Conservation (phyloP, 2,888 invertebrate species). For the Willowsia nigromaculata region DNA sequence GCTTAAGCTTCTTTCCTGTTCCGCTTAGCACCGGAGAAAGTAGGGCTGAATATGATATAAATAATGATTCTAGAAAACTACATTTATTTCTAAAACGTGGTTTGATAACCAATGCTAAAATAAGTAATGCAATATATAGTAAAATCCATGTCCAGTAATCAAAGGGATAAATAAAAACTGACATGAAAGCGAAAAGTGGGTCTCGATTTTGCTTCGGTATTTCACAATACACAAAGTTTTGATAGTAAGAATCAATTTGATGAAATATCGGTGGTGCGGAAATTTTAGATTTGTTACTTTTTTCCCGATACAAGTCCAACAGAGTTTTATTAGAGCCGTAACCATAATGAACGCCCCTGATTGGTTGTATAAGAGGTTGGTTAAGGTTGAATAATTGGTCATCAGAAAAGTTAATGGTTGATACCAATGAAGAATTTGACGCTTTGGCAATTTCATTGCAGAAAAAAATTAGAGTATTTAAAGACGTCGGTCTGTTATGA, state of each 20-base stretch:
- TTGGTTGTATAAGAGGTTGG: background rate
- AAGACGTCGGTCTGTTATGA: background rate
- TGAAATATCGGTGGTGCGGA: too few species aligned
- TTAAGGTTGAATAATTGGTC: background rate
- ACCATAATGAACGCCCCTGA: background rate
- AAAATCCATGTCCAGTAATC: too few species aligned
- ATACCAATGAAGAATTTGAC: background rate
- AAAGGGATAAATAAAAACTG: too few species aligned
- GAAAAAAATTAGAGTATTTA: background rate
- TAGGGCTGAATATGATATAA: background rate
- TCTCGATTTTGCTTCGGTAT: too few species aligned
- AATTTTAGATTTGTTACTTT: too few species aligned
- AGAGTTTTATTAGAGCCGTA: background rate
- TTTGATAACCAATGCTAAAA: too few species aligned
- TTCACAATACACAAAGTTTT: too few species aligned
- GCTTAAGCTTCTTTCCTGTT: background rate
- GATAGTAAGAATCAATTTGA: too few species aligned
- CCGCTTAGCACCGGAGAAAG: background rate
- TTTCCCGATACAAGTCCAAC: background rate
- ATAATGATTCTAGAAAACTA: too few species aligned
- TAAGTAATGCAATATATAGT: too few species aligned
- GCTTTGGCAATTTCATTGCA: constrained; percentile 1
- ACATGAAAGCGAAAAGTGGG: too few species aligned
- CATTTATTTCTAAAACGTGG: too few species aligned
- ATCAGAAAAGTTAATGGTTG: background rate